A percentile compares a stretch with the other conserved stretches of the same genome.
These are phyloP conservation scores for Amblyteles armatorius DNA, from an alignment of 2,888 invertebrate species.

Conservation along the genomic window DNA sequence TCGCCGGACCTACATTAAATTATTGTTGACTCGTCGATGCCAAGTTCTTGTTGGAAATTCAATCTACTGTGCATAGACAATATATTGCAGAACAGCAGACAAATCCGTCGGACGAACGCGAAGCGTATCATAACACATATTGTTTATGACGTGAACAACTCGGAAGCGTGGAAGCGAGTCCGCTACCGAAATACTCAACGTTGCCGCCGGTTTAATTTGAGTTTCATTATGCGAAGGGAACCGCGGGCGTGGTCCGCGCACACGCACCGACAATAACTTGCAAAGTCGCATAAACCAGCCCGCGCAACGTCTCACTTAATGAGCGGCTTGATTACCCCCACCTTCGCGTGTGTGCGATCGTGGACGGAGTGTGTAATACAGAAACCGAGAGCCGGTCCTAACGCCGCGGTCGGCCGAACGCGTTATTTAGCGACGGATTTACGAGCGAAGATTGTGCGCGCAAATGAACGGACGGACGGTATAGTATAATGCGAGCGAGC, in stretches of 20 bases:
- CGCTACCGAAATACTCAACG: conserved; percentile 1
- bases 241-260: conserved; percentile 75
- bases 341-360: conserved; percentile 19
- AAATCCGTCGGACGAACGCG: background rate
- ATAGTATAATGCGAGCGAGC: conserved; percentile 47
- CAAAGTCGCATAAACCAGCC: conserved; percentile 78
- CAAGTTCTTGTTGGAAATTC: background rate
- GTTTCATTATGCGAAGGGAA: conserved; percentile 75
- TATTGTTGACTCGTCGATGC: conserved; percentile 70
- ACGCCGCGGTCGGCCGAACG: conserved; percentile 69
- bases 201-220: conserved; percentile 68
- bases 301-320: conserved; percentile 78
- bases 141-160: conserved; percentile 1
- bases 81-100: background rate
- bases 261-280: conserved; percentile 80
- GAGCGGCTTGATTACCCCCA: conserved; percentile 78
- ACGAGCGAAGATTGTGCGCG: conserved; percentile 77
- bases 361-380: background rate
- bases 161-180: background rate
- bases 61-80: too few relatives aligned
- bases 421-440: conserved; percentile 78
- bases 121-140: conserved; percentile 6
- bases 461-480: conserved; percentile 67
- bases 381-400: conserved; percentile 54
- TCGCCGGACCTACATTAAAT: conserved; percentile 65